Conservation (phyloP, 2,113 vertebrate genomes). For the Trematomus loennbergii region DNA sequence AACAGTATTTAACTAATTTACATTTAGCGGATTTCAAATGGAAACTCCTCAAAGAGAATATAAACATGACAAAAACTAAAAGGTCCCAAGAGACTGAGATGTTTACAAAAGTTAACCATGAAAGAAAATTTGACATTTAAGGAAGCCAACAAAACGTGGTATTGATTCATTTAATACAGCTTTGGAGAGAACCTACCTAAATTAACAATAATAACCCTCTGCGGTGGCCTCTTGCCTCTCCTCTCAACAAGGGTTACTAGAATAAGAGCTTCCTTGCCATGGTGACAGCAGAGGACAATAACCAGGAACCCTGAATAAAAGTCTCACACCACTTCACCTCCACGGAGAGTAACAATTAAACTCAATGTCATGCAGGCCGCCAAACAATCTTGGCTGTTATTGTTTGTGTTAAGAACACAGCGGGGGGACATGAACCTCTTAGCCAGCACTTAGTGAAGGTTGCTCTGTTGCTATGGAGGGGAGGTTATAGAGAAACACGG, state of each 20-base stretch:
- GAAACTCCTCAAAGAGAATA: not conserved
- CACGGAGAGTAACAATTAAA: constrained; percentile 63
- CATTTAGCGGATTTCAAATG: not conserved
- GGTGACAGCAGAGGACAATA: constrained; percentile 36
- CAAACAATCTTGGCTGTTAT: constrained; percentile 64
- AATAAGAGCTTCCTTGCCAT: constrained; percentile 6
- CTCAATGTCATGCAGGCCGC: constrained; percentile 54
- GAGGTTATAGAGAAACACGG: constrained; percentile 36
- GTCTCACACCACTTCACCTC: constrained; percentile 43
- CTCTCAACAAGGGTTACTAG: constrained; percentile 6
- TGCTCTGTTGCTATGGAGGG: constrained; percentile 71
- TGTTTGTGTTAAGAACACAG: constrained; percentile 63
- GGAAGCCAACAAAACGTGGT: not conserved
- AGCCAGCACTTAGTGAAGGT: constrained; percentile 67
- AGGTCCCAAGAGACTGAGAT: not conserved
- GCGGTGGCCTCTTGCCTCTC: constrained; percentile 3
- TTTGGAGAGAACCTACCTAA: not conserved
- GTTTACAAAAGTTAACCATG: not conserved
- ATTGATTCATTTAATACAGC: not conserved
- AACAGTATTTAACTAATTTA: not conserved
- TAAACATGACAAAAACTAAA: constrained; percentile 1
- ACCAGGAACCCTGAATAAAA: constrained; percentile 47
- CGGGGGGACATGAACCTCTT: constrained; percentile 59
- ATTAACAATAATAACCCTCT: constrained; percentile 14
- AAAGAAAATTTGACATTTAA: not conserved